A percentile compares a stretch with the other conserved stretches of the same genome.
phyloP scores from a whole-genome alignment of 2,113 vertebrate species.

The Tetrao urogallus region DNA sequence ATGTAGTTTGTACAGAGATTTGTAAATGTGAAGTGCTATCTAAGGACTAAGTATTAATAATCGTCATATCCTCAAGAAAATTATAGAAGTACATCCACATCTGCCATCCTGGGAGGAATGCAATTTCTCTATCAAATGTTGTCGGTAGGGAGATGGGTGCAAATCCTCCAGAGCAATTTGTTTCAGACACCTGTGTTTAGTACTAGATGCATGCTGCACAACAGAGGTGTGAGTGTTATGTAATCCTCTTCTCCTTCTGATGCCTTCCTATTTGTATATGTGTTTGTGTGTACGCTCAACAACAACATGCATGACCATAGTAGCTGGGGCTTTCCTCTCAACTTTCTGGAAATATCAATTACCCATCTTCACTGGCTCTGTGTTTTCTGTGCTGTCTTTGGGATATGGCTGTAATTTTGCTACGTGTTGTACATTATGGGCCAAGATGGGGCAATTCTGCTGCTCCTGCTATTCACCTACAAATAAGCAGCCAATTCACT shows the following conservation, averaged over 20 bases:
- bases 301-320: neutral
- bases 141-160: neutral
- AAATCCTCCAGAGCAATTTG: neutral
- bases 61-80: neutral
- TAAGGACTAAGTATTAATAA: neutral
- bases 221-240: neutral
- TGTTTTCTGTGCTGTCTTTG: neutral
- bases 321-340: neutral
- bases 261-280: neutral
- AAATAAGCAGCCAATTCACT: neutral
- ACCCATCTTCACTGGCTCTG: fast-evolving
- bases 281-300: neutral
- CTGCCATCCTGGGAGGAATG: neutral
- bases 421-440: neutral
- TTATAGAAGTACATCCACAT: neutral
- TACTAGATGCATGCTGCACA: neutral
- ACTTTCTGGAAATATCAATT: neutral
- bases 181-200: neutral
- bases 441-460: neutral
- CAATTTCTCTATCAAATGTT: neutral
- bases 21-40: constrained; percentile 33
- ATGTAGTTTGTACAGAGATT: neutral
- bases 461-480: neutral
- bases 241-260: neutral
- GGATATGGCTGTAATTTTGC: neutral